phyloP scores from a whole-genome alignment of 1,140 invertebrate species.

The Pogonomyrmex barbatus region DNA sequence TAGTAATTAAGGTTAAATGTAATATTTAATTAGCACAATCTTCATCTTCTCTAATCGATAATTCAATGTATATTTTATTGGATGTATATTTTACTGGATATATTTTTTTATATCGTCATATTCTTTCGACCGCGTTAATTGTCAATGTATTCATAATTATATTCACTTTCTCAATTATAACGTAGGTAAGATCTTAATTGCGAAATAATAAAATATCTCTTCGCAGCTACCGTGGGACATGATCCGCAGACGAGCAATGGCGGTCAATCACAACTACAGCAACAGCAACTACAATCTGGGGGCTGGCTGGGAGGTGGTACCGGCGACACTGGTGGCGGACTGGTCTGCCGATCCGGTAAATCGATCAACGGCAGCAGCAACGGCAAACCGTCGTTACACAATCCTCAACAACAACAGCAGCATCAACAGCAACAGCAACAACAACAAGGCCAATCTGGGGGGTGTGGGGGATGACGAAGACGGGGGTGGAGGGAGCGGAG shows the following conservation, averaged over 20 bases:
- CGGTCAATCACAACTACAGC: conserved; percentile 73
- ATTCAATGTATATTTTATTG: not conserved
- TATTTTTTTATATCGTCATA: not conserved
- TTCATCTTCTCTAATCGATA: not conserved
- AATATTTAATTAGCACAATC: not conserved
- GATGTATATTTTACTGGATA: not conserved
- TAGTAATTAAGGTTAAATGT: not conserved
- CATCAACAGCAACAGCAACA: conserved; percentile 70
- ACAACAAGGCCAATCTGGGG: conserved; percentile 78
- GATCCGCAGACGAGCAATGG: conserved; percentile 80
- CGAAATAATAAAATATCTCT: not conserved
- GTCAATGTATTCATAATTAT: not conserved
- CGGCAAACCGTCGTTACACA: conserved; percentile 73
- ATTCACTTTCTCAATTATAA: not conserved
- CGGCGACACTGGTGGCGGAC: conserved; percentile 59
- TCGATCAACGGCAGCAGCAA: conserved; percentile 70
- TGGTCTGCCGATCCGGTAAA: conserved; percentile 64
- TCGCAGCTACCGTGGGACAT: conserved; percentile 81
- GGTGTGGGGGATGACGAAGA: conserved; percentile 83
- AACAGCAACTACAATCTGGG: conserved; percentile 65
- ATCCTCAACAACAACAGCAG: conserved; percentile 64
- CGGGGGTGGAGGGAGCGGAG: conserved; percentile 84
- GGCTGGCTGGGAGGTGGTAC: conserved; percentile 64
- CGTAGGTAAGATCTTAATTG: not conserved
- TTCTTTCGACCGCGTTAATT: not conserved